Percentiles rank a stretch among this genome's conserved stretches.
Evolutionary conservation across 2,888 invertebrate species (phyloP).

Genomic region (Trachelus tabidus): DNA sequence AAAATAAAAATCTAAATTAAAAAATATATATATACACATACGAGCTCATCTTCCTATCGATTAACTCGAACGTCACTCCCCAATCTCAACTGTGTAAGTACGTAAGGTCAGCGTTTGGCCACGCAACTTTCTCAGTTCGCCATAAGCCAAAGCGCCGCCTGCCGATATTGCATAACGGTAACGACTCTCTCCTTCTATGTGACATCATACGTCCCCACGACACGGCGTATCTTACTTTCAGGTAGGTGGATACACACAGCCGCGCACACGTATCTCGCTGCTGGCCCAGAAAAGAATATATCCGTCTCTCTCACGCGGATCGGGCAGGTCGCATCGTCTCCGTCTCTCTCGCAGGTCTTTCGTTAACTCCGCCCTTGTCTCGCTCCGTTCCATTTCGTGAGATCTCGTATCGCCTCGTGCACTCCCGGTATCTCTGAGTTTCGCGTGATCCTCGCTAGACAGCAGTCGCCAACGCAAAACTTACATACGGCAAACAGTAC

Average conservation of each 20-base stretch:
- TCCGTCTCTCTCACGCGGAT: background rate
- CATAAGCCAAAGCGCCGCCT: conserved; percentile 19
- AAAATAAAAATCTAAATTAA: no score
- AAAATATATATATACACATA: no score
- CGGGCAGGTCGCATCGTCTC: background rate
- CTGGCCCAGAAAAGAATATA: conserved; percentile 16
- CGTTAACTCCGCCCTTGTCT: background rate
- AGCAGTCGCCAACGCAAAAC: no score
- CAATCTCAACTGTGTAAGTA: conserved; percentile 30
- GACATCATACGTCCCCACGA: conserved; percentile 50
- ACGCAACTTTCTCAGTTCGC: conserved; percentile 50
- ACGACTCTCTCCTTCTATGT: conserved; percentile 65
- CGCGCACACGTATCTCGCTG: background rate
- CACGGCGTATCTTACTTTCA: no score
- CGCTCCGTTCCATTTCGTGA: no score
- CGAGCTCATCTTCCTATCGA: no score
- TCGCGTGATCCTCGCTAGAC: no score
- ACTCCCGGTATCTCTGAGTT: no score
- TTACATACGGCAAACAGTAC: no score
- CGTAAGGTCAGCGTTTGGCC: conserved; percentile 63
- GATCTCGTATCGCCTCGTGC: no score
- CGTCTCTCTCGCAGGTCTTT: background rate
- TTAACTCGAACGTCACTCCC: no score
- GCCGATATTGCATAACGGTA: conserved; percentile 61
- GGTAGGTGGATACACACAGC: no score